phyloP scores from a whole-genome alignment of 1,140 invertebrate genomes.

The Sarcophaga peregrina region DNA sequence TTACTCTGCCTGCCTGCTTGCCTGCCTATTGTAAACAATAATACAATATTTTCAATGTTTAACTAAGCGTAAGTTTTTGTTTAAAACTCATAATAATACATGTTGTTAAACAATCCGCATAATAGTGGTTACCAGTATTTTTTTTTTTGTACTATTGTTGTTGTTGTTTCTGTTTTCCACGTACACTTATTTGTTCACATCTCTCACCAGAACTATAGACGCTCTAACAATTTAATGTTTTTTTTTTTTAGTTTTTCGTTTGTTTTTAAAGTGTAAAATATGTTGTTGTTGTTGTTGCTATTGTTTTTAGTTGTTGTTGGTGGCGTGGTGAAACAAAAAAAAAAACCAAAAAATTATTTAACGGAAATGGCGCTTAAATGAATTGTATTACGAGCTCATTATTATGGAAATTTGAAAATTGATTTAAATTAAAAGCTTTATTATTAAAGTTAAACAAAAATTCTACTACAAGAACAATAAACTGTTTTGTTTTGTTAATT shows the following conservation, averaged over 20 bases:
- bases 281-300: background rate
- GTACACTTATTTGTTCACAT: too few relatives aligned
- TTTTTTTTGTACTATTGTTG: too few relatives aligned
- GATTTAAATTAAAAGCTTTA: too few relatives aligned
- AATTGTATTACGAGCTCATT: background rate
- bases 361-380: slow-evolving; percentile 20
- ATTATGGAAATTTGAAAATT: background rate
- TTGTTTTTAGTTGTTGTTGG: too few relatives aligned
- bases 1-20: background rate
- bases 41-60: slow-evolving; percentile 17
- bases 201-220: background rate
- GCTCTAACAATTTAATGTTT: background rate
- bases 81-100: background rate
- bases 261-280: slow-evolving; percentile 13
- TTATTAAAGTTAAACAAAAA: too few relatives aligned
- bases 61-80: slow-evolving; percentile 19
- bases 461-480: too few relatives aligned
- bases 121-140: background rate
- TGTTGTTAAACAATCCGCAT: slow-evolving; percentile 17
- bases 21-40: background rate
- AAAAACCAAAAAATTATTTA: background rate
- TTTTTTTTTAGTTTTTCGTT: background rate
- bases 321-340: background rate
- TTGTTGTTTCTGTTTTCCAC: background rate
- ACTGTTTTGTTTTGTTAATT: too few relatives aligned